Percentiles rank a stretch among this genome's conserved stretches.
Conservation (phyloP, 2,113 vertebrate species). For the Daubentonia madagascariensis region DNA sequence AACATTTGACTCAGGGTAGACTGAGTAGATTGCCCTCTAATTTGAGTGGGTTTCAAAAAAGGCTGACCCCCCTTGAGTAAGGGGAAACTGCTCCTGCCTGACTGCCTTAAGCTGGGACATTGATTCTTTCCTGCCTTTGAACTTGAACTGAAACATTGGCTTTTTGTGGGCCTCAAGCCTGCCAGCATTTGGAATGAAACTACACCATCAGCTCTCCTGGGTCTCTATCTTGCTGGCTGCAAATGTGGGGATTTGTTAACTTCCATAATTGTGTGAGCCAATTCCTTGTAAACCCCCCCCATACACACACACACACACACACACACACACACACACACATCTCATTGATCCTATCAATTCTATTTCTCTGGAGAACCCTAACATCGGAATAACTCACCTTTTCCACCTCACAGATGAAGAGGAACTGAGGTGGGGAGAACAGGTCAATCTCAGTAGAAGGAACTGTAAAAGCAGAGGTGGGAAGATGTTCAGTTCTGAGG, state of each 20-base stretch:
- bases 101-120: neutral
- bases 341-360: neutral
- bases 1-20: neutral
- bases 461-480: neutral
- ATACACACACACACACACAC: neutral
- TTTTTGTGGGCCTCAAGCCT: neutral
- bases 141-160: neutral
- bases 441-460: neutral
- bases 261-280: neutral
- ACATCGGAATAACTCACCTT: neutral
- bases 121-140: neutral
- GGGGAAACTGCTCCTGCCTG: neutral
- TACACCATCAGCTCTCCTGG: neutral
- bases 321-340: neutral
- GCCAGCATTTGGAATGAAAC: neutral
- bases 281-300: neutral
- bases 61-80: neutral
- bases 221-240: neutral
- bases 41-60: neutral
- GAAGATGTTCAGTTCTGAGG: neutral
- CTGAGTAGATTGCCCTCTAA: neutral
- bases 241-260: neutral
- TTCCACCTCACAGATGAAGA: neutral
- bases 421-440: neutral
- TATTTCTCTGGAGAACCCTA: constrained; percentile 9